Percentiles rank a stretch among this genome's conserved stretches.
Conservation (phyloP, 2,113 vertebrate genomes). For the Cephalopterus ornatus region DNA sequence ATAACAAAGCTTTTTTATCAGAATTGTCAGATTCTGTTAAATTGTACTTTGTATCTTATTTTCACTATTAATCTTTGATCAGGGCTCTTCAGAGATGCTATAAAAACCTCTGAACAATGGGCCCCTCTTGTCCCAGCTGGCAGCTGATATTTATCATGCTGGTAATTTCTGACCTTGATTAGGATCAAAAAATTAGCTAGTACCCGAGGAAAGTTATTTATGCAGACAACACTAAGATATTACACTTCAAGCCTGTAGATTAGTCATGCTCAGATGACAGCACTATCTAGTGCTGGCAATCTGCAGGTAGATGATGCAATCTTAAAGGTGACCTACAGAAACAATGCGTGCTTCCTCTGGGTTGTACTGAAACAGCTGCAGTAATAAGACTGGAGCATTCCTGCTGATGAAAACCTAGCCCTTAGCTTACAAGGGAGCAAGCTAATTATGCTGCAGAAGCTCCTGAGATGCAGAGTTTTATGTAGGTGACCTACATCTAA, state of each 20-base stretch:
- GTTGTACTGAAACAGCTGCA: not conserved
- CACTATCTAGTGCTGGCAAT: slow-evolving; percentile 28
- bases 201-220: slow-evolving; percentile 36
- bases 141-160: not conserved
- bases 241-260: not conserved
- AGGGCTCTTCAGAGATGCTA: not conserved
- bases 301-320: slow-evolving; percentile 63
- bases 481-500: slow-evolving; percentile 45
- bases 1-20: not conserved
- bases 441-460: slow-evolving; percentile 28
- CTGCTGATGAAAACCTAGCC: not conserved
- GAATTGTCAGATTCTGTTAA: not conserved
- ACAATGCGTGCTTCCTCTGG: not conserved
- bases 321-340: slow-evolving; percentile 65
- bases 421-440: slow-evolving; percentile 1
- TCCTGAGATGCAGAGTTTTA: slow-evolving; percentile 19
- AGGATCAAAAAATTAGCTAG: slow-evolving; percentile 10
- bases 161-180: slow-evolving; percentile 24
- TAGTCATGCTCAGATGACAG: slow-evolving; percentile 54
- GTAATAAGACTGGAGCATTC: not conserved
- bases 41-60: not conserved
- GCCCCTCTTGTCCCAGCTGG: not conserved
- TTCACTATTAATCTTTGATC: not conserved
- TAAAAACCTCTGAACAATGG: not conserved
- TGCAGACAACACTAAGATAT: not conserved